A percentile compares a stretch with the other conserved stretches of the same genome.
Evolutionary conservation across 1,140 invertebrate species (phyloP).

Genomic region (Drosophila albomicans): DNA sequence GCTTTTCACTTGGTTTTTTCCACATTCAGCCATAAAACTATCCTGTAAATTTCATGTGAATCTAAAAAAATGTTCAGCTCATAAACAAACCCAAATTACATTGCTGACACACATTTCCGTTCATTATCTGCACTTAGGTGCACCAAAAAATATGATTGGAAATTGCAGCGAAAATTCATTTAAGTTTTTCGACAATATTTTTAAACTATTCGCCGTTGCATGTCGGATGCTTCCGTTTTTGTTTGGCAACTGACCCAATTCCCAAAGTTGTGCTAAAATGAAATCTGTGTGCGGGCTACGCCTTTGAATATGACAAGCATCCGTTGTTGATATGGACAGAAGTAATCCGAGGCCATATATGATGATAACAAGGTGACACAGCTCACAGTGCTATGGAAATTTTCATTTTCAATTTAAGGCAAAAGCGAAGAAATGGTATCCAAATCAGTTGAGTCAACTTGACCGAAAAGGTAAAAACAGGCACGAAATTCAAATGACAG

Average conservation of each 20-base stretch:
- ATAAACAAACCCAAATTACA: conserved; percentile 6
- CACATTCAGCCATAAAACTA: conserved; percentile 3
- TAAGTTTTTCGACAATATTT: conserved; percentile 14
- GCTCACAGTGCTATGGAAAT: conserved; percentile 60
- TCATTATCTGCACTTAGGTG: conserved; percentile 42
- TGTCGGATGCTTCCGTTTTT: conserved; percentile 47
- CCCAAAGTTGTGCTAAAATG: not conserved
- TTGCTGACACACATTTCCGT: conserved; percentile 43
- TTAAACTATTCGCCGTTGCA: conserved; percentile 40
- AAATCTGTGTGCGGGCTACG: conserved; percentile 58
- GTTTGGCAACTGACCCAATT: conserved; percentile 34
- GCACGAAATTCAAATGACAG: conserved; percentile 61
- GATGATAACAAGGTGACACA: conserved; percentile 34
- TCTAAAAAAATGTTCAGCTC: too few relatives aligned
- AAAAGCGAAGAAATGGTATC: conserved; percentile 32
- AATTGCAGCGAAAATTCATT: conserved; percentile 37
- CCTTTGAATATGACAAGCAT: conserved; percentile 68
- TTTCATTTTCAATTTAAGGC: conserved; percentile 46
- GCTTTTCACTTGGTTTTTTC: not conserved
- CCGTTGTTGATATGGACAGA: conserved; percentile 55
- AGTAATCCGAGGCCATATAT: conserved; percentile 59
- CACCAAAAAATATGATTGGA: conserved; percentile 27
- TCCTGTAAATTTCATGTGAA: not conserved
- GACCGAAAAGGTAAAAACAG: conserved; percentile 60
- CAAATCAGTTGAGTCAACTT: conserved; percentile 36